phyloP scores from a whole-genome alignment of 2,113 vertebrate species.

The Sminthopsis crassicaudata region DNA sequence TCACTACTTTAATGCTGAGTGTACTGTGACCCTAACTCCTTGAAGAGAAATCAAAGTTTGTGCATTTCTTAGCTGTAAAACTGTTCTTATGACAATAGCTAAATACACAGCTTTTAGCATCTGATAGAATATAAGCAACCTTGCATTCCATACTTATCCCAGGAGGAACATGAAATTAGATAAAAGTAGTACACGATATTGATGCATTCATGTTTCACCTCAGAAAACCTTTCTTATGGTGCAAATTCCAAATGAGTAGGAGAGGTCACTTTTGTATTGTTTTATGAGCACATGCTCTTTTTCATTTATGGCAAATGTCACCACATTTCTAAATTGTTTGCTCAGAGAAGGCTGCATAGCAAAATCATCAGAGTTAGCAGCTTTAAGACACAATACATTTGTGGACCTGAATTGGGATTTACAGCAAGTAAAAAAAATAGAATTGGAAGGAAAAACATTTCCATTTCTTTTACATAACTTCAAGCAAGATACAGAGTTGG shows the following conservation, averaged over 20 bases:
- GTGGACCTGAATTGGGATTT: not conserved
- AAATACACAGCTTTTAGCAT: constrained; percentile 35
- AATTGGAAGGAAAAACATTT: not conserved
- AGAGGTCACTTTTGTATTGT: not conserved
- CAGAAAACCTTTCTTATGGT: not conserved
- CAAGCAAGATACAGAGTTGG: not conserved
- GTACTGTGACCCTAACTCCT: not conserved
- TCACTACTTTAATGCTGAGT: not conserved
- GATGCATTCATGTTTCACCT: not conserved
- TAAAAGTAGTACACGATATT: not conserved
- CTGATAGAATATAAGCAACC: constrained; percentile 4
- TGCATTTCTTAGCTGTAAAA: not conserved
- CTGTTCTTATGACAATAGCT: not conserved
- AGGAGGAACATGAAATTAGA: constrained; percentile 40
- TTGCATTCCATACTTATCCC: constrained; percentile 34
- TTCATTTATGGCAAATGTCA: not conserved
- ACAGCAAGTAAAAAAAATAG: not conserved
- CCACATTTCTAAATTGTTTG: not conserved
- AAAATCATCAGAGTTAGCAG: constrained; percentile 17
- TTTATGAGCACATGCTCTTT: constrained; percentile 7
- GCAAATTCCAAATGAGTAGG: constrained; percentile 3
- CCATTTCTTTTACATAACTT: not conserved
- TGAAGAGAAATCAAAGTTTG: not conserved
- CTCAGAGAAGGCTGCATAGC: not conserved
- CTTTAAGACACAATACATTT: not conserved